Percentiles rank a stretch among this genome's conserved stretches.
phyloP scores from a whole-genome alignment of 92 coral and sea anemone species.

The Chrysogorgia sp. region DNA sequence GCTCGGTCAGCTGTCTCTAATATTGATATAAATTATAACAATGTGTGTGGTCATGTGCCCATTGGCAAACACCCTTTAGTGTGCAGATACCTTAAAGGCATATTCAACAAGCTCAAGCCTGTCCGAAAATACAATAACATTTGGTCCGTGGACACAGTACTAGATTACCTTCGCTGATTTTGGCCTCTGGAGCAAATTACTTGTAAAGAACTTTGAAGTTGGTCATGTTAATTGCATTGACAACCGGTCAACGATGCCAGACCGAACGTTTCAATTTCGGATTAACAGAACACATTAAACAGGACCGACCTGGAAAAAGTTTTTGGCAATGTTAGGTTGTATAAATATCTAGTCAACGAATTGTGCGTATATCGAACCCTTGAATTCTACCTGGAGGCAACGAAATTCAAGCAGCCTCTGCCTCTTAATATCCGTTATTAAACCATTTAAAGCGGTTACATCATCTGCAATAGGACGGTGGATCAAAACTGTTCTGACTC shows the following conservation, averaged over 20 bases:
- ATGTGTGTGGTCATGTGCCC: constrained; percentile 25
- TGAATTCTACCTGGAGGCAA: constrained; percentile 35
- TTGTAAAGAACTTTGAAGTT: constrained; percentile 55
- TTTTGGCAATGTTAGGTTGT: constrained; percentile 56
- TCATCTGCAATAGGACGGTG: constrained; percentile 55
- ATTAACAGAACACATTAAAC: constrained; percentile 60
- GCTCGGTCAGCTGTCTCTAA: constrained; percentile 58
- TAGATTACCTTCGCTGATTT: constrained; percentile 40
- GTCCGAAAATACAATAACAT: constrained; percentile 52
- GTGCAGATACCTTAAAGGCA: constrained; percentile 57
- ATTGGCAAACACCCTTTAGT: constrained; percentile 56
- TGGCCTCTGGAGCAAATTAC: constrained; percentile 56
- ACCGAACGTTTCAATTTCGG: constrained; percentile 49
- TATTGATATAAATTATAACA: constrained; percentile 24
- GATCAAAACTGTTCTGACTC: constrained; percentile 13
- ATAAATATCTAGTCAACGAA: constrained; percentile 44
- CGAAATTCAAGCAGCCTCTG: constrained; percentile 17
- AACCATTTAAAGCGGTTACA: constrained; percentile 46
- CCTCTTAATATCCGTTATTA: constrained; percentile 50
- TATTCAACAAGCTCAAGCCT: constrained; percentile 58
- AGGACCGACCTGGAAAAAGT: constrained; percentile 62
- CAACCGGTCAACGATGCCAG: constrained; percentile 28
- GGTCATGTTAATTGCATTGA: constrained; percentile 60
- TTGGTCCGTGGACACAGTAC: constrained; percentile 63
- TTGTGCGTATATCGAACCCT: constrained; percentile 63